phyloP scores from a whole-genome alignment of 2,113 vertebrate genomes.

The Pelusios castaneus region DNA sequence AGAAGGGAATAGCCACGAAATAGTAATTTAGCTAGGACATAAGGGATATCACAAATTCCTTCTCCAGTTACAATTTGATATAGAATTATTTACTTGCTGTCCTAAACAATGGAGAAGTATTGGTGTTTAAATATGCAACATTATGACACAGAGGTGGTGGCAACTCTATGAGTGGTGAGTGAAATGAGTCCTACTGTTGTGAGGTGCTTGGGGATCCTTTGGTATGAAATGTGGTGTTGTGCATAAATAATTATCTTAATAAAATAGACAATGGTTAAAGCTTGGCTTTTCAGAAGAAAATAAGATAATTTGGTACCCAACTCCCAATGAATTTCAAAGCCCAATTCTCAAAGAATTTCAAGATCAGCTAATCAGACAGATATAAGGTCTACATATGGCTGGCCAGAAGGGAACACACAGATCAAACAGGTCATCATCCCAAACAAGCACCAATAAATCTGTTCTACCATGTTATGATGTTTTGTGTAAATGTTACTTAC shows the following conservation, averaged over 20 bases:
- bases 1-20: neutral
- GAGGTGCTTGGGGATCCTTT: neutral
- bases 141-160: neutral
- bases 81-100: neutral
- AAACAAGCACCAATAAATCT: neutral
- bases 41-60: neutral
- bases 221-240: neutral
- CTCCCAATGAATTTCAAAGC: neutral
- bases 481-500: neutral
- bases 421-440: neutral
- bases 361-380: neutral
- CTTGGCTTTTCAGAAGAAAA: neutral
- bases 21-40: neutral
- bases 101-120: neutral
- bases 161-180: neutral
- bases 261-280: neutral
- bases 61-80: neutral
- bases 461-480: neutral
- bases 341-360: neutral
- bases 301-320: neutral
- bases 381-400: neutral
- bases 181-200: neutral
- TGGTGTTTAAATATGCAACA: neutral
- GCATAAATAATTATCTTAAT: neutral
- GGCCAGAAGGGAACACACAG: neutral